Evolutionary conservation across 2,888 invertebrate species (phyloP).

Genomic region (Tipula confusa): DNA sequence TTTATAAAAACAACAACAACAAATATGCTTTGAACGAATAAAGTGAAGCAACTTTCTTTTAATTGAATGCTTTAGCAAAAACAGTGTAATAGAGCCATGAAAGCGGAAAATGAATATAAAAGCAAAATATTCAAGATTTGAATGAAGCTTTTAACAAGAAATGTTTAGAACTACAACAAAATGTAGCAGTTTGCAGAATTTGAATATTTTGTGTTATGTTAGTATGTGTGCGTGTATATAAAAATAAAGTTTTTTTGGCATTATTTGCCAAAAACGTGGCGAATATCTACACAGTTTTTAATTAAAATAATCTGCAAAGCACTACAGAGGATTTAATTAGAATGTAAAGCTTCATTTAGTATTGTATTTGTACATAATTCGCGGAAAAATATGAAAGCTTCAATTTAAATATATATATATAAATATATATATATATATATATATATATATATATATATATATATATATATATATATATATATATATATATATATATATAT

Average conservation of each 20-base stretch:
- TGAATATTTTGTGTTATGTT: not conserved
- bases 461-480: too few relatives aligned
- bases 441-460: not conserved
- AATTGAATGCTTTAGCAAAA: conserved; percentile 20
- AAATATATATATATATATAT: not conserved
- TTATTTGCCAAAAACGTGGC: not conserved
- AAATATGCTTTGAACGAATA: too few relatives aligned
- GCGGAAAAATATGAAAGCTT: not conserved
- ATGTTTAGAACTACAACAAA: not conserved
- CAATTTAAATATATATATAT: not conserved
- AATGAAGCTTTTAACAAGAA: not conserved
- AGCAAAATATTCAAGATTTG: too few relatives aligned
- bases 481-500: not conserved
- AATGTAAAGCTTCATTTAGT: conserved; percentile 20
- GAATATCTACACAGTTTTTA: not conserved
- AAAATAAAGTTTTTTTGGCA: not conserved
- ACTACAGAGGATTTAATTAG: not conserved
- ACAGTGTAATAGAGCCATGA: not conserved
- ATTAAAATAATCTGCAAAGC: not conserved
- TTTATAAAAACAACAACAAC: too few relatives aligned
- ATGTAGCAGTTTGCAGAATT: not conserved
- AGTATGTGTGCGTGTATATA: not conserved
- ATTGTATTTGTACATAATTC: not conserved
- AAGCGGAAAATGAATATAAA: not conserved
- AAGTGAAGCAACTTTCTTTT: not conserved